Base-by-base conservation (phyloP, 2,113 vertebrate genomes). In the Struthidea cinerea region DNA sequence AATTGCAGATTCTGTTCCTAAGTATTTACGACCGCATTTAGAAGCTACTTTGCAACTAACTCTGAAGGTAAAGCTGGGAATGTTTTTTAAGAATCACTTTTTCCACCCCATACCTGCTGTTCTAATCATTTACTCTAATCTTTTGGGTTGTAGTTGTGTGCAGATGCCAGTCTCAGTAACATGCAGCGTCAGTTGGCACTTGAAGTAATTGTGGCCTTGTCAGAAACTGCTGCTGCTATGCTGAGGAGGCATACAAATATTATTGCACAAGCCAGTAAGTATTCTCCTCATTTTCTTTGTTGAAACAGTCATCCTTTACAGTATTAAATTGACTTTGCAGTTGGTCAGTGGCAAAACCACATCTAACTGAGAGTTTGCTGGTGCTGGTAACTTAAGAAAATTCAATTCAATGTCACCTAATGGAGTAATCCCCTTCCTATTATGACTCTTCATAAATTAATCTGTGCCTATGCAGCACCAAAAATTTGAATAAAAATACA, bases 221-320 rank as follows among this genome's bases (percentile, higher is more conserved):
- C 99, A 5, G 99, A 99, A 97, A 99, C 99, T 1, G 99, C 99
- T 12, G 99, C 99, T 8, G 99, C 99, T 90, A 99, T 99, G 99
- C 96, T 99, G 96, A 98, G 99, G 94, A 99, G 99, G 86, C 99
- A 99, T 94, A 99, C 98, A 14, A 98, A 96, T 83, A 98, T 99
- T 50, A 98, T 99, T 95, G 99, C 99, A 64, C 99, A 99, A 98
- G 99, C 99, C 68, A 99, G 99, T 99, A 98, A 99, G 99, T 98
- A 91, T 83, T 55, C 64, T 50, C 35, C 17, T 83, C 8, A 8
- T 75, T 84, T 89, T 86, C 30, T 81, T 83, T 87, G 17, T 35
- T 84, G 33, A 67, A 76, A 59, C 13, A 55, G 24, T 90, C 10
- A 3, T 37, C 21, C 32, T 76, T 95, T 84, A 37, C 35, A 49